A percentile compares a stretch with the other conserved stretches of the same genome.
phyloP scores from a whole-genome alignment of 2,797 vertebrate species.

The Acrossocheilus fasciatus region DNA sequence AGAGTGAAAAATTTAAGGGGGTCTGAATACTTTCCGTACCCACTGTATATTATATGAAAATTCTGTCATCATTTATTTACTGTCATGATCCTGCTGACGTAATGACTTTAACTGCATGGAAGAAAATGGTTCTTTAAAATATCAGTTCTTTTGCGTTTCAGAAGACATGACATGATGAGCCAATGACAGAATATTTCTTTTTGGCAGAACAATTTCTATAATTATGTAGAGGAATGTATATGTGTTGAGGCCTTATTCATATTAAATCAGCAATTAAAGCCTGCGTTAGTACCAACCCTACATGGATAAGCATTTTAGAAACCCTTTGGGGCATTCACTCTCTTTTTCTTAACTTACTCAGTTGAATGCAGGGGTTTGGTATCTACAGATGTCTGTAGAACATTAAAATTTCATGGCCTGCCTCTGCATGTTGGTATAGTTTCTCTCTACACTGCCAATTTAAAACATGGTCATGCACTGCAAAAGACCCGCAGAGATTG shows the following conservation, averaged over 20 bases:
- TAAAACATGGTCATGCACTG: slow-evolving; percentile 47
- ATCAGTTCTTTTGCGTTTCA: background rate
- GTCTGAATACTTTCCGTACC: too few species aligned
- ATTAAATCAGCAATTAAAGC: background rate
- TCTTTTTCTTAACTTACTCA: slow-evolving; percentile 17
- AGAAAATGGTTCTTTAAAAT: background rate
- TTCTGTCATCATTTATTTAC: background rate
- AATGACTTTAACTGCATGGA: background rate
- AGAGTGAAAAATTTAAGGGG: too few species aligned
- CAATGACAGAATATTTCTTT: background rate
- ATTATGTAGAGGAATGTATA: background rate
- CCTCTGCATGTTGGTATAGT: slow-evolving; percentile 52
- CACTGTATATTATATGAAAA: background rate
- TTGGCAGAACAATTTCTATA: background rate
- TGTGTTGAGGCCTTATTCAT: background rate
- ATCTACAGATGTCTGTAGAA: slow-evolving; percentile 43
- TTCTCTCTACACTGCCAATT: slow-evolving; percentile 25
- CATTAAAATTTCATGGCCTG: slow-evolving; percentile 65
- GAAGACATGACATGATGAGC: background rate
- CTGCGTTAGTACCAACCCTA: background rate
- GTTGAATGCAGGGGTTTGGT: slow-evolving; percentile 30
- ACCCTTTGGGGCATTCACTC: background rate
- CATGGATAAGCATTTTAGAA: slow-evolving; percentile 20
- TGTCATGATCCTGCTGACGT: background rate
- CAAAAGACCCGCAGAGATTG: slow-evolving; percentile 20